Base-by-base conservation (phyloP, 2,888 invertebrate genomes). In the Lithophane leautieri region DNA sequence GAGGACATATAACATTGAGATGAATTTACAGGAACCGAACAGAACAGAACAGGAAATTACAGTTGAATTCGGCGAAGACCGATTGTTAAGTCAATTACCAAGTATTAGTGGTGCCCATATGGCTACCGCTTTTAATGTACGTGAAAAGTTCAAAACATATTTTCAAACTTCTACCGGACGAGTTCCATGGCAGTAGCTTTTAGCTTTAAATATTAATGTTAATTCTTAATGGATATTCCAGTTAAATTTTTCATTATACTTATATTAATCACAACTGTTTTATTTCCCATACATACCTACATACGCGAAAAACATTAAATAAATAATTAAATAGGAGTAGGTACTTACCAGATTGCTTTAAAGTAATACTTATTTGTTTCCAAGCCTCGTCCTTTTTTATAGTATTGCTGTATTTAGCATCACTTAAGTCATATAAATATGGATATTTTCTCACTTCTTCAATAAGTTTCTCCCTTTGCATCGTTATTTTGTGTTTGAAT, bases 361-460 rank as follows among this genome's bases (percentile, higher is more conserved):
- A 82, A 77, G 70, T 77, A 77, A 70, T 72, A 78, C 78, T 78
- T 68, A 84, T 86, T 82, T 83, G 56, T 68, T 69, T 77, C 76
- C 81, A 85, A 61, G 85, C 83, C 78, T 83, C 74, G 66, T 83
- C 83, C 81, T 79, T 85, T 83, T 85, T 85, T 62, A 73, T 63
- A 62, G 14, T 78, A 73, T 85, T 58, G 56, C 77, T 81, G 67
- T 86, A 84, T 82, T 80, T 78, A 63, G 78, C 34, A 42, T 75
- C 78, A 78, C 75, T 75, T 61, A 82, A 79, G 63, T 86, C 81
- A 83, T 86, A 85, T 79, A 85, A 78, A 82, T 73, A 84, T 76
- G 79, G 79, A 86, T 86, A 84, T 84, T 83, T 79, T 82, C 86
- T 76, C 81, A 85, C 85, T 82, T 85, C 83, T 86, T 85, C 84